These are phyloP conservation scores for Hydrozoanthus tunicans DNA, from an alignment of 64 coral and sea anemone species.

Conservation along the genomic window DNA sequence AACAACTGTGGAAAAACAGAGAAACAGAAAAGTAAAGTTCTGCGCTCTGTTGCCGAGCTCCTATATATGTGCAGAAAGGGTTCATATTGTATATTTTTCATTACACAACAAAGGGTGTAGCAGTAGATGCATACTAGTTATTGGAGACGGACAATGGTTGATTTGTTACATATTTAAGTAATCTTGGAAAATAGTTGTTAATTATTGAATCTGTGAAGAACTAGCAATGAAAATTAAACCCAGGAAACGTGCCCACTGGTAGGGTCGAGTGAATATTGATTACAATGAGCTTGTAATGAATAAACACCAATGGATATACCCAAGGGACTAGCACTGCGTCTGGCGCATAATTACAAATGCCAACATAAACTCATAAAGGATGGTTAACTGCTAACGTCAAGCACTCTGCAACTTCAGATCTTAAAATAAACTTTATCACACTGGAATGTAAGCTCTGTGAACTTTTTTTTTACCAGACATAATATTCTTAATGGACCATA, in stretches of 20 bases:
- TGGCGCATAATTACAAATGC: too few species aligned
- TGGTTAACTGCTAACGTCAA: too few species aligned
- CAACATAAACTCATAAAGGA: too few species aligned
- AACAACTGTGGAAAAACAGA: slow-evolving; percentile 53
- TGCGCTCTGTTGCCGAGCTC: neutral
- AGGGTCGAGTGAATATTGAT: neutral
- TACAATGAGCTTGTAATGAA: neutral
- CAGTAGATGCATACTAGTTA: slow-evolving; percentile 3
- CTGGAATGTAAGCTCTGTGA: too few species aligned
- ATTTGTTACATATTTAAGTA: neutral
- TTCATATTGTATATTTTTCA: neutral
- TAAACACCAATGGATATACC: too few species aligned
- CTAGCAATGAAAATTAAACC: neutral
- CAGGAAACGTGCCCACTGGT: neutral
- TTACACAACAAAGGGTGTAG: slow-evolving; percentile 4
- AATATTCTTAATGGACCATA: too few species aligned
- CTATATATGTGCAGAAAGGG: neutral
- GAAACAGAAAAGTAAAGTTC: neutral
- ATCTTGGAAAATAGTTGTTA: neutral
- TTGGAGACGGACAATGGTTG: neutral
- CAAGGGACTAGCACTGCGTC: too few species aligned
- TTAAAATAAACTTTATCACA: too few species aligned
- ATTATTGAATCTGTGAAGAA: neutral
- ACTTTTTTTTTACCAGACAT: too few species aligned
- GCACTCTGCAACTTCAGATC: too few species aligned